Evolutionary conservation across 2,797 vertebrate species (phyloP).

Genomic region (Atherinosoma microstoma): DNA sequence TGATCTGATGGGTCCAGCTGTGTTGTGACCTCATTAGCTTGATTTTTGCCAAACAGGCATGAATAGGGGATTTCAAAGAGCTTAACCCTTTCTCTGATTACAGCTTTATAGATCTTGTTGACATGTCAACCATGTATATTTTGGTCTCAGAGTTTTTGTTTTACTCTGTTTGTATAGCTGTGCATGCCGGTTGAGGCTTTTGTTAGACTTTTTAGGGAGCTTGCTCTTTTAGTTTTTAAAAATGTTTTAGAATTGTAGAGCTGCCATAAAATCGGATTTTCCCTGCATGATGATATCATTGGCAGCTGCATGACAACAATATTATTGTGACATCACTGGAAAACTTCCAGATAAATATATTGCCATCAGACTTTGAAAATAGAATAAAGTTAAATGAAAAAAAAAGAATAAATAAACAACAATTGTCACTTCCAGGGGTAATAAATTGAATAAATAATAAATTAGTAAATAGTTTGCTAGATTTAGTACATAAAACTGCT

Average conservation of each 20-base stretch:
- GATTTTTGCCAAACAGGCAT: conserved; percentile 20
- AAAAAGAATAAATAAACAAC: too few species aligned
- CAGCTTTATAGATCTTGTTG: conserved; percentile 8
- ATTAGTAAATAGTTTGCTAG: too few species aligned
- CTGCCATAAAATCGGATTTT: neutral
- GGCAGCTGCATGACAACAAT: too few species aligned
- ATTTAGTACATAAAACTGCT: neutral
- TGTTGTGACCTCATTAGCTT: conserved; percentile 69
- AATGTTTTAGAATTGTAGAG: neutral
- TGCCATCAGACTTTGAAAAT: neutral
- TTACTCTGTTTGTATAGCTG: neutral
- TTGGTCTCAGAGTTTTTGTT: conserved; percentile 1
- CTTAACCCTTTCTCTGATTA: conserved; percentile 25
- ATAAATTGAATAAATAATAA: too few species aligned
- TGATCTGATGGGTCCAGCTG: conserved; percentile 64
- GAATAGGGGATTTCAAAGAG: conserved; percentile 9
- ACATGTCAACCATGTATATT: conserved; percentile 10
- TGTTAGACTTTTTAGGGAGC: neutral
- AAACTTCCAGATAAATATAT: neutral
- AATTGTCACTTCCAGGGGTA: too few species aligned
- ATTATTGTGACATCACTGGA: neutral
- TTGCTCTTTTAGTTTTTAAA: neutral
- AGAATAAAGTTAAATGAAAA: neutral
- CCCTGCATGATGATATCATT: neutral
- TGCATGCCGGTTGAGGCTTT: neutral